Conservation (phyloP, 2,113 vertebrate genomes). For the Morone chrysops region DNA sequence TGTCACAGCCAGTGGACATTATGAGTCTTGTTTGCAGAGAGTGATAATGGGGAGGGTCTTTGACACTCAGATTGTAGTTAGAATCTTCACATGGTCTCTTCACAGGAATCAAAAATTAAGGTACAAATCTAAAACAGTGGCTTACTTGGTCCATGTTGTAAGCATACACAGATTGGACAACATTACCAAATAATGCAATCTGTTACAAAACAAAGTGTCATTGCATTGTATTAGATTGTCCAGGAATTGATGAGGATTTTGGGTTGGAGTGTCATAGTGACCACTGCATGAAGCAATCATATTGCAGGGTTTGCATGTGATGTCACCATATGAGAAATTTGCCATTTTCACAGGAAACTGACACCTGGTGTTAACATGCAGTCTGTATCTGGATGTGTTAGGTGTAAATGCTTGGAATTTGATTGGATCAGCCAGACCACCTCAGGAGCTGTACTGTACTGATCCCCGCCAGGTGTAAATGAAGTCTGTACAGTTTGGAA, state of each 20-base stretch:
- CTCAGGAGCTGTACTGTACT: neutral
- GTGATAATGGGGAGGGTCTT: neutral
- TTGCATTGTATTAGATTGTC: neutral
- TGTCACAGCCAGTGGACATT: neutral
- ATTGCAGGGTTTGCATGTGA: slow-evolving; percentile 4
- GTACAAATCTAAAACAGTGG: neutral
- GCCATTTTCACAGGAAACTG: neutral
- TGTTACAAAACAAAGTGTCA: neutral
- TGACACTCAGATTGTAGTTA: slow-evolving; percentile 2
- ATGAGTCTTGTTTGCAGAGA: neutral
- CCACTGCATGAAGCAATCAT: slow-evolving; percentile 8
- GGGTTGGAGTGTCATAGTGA: neutral
- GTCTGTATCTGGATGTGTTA: neutral
- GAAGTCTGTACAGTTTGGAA: neutral
- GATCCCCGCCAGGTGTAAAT: neutral
- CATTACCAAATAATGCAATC: neutral
- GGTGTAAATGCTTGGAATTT: neutral
- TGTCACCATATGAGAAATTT: neutral
- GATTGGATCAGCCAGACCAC: neutral
- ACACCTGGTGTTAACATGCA: neutral
- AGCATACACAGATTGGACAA: neutral
- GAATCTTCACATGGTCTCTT: neutral
- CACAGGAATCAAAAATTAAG: neutral
- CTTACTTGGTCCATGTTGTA: neutral
- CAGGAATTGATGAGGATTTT: neutral